phyloP scores from a whole-genome alignment of 2,797 vertebrate genomes.

The Artibeus jamaicensis region DNA sequence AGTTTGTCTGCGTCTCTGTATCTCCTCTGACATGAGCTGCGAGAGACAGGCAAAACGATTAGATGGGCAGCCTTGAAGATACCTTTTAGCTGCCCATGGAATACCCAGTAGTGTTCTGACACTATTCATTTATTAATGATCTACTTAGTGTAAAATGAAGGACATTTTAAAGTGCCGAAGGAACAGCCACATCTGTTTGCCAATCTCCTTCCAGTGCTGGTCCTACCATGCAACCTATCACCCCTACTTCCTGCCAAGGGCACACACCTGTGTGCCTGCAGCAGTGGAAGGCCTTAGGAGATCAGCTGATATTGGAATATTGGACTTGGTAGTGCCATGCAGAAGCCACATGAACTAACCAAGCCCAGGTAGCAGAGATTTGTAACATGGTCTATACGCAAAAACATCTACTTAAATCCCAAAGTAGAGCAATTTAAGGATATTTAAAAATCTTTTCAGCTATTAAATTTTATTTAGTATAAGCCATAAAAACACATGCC shows the following conservation, averaged over 20 bases:
- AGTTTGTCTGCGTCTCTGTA: background rate
- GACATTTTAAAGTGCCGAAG: background rate
- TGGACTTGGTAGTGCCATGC: background rate
- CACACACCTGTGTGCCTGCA: background rate
- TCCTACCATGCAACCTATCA: background rate
- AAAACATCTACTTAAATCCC: background rate
- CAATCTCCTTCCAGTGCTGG: background rate
- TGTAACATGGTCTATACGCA: background rate
- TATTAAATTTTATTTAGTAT: background rate
- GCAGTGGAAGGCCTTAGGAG: background rate
- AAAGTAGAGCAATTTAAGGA: background rate
- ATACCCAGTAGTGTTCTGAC: background rate
- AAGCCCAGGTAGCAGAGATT: background rate
- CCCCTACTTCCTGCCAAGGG: background rate
- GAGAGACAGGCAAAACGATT: background rate
- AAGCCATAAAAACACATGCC: background rate
- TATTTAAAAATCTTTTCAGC: background rate
- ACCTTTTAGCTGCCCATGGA: background rate
- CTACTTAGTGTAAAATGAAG: background rate
- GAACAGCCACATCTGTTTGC: background rate
- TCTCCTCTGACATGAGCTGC: background rate
- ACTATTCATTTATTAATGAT: background rate
- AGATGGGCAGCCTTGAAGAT: background rate
- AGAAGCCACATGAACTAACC: conserved; percentile 20
- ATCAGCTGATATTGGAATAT: background rate